Conservation (phyloP, 2,888 invertebrate species). For the Epistrophella euchroma region DNA sequence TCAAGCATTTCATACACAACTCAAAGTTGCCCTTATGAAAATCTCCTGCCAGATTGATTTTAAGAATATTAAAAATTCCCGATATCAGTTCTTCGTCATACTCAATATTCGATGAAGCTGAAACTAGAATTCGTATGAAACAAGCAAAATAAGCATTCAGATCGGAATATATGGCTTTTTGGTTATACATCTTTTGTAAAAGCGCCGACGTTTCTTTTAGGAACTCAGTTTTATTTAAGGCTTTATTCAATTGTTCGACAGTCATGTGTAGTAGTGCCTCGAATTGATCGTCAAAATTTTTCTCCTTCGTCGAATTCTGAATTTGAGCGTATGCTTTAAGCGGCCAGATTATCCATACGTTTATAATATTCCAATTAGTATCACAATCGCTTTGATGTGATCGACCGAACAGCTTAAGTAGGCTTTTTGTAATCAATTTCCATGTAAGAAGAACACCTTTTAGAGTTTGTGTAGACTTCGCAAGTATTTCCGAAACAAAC, state of each 20-base stretch:
- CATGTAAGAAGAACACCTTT: conserved; percentile 73
- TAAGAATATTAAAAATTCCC: conserved; percentile 49
- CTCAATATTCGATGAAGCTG: background rate
- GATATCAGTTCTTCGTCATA: conserved; percentile 40
- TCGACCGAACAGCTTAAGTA: conserved; percentile 78
- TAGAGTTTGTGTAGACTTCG: background rate
- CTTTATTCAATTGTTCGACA: conserved; percentile 10
- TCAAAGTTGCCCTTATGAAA: conserved; percentile 43
- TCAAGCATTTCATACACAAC: conserved; percentile 56
- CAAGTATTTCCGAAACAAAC: conserved; percentile 29
- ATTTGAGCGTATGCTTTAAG: conserved; percentile 77
- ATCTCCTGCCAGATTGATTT: conserved; percentile 34
- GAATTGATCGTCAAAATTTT: conserved; percentile 79
- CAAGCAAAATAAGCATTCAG: conserved; percentile 50
- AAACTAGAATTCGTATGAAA: conserved; percentile 31
- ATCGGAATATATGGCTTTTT: background rate
- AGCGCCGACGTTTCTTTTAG: conserved; percentile 42
- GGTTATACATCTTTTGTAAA: conserved; percentile 47
- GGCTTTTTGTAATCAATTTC: conserved; percentile 78
- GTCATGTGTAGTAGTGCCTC: conserved; percentile 67
- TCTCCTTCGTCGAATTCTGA: conserved; percentile 76
- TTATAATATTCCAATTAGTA: conserved; percentile 70
- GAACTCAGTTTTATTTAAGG: conserved; percentile 29
- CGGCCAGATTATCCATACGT: conserved; percentile 82
- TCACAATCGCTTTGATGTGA: conserved; percentile 28